These are phyloP conservation scores for Poicephalus meyeri DNA, from an alignment of 2,113 vertebrate species.

Conservation along the genomic window DNA sequence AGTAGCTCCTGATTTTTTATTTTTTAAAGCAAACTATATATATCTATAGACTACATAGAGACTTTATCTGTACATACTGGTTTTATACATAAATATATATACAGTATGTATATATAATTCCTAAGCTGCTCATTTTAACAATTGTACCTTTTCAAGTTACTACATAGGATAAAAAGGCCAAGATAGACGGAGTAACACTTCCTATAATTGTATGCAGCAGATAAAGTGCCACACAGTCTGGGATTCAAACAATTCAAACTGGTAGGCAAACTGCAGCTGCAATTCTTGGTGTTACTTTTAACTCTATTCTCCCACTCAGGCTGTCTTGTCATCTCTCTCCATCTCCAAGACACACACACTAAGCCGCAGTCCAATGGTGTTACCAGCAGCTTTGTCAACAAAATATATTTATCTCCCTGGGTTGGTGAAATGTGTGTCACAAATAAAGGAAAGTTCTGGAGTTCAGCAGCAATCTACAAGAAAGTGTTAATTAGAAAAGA, in stretches of 20 bases:
- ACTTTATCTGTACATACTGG: not conserved
- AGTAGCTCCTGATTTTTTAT: not conserved
- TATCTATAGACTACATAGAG: not conserved
- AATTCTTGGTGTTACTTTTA: not conserved
- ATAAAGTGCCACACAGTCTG: not conserved
- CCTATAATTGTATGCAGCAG: not conserved
- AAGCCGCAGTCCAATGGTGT: not conserved
- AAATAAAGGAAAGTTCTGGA: slow-evolving; percentile 54
- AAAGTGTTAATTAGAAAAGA: slow-evolving; percentile 59
- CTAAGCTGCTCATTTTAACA: not conserved
- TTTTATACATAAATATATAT: not conserved
- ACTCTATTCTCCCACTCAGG: not conserved
- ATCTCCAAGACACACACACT: not conserved
- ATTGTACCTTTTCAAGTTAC: not conserved
- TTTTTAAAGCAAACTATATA: not conserved
- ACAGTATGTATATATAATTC: not conserved
- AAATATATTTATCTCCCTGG: slow-evolving; percentile 25
- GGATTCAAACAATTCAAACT: not conserved
- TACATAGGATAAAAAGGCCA: not conserved
- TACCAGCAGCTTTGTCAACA: slow-evolving; percentile 30
- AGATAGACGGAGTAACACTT: not conserved
- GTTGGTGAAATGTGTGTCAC: slow-evolving; percentile 32
- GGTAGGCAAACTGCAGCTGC: not conserved
- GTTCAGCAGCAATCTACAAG: slow-evolving; percentile 36
- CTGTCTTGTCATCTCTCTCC: not conserved